phyloP scores from a whole-genome alignment of 1,140 invertebrate genomes.

The Leptinotarsa defecta region DNA sequence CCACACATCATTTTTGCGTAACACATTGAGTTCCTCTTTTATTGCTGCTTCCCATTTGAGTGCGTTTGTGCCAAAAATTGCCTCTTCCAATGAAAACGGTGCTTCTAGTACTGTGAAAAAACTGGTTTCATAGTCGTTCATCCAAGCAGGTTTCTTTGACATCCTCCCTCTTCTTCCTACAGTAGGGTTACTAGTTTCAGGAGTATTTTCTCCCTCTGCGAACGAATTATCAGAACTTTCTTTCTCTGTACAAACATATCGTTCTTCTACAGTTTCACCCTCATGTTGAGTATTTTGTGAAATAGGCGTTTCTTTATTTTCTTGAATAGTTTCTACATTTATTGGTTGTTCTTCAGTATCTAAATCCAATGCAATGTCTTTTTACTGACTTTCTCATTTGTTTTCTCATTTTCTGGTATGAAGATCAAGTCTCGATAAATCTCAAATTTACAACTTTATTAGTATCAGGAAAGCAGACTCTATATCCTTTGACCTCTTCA shows the following conservation, averaged over 20 bases:
- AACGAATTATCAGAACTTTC: not conserved
- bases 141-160: not conserved
- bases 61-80: no score
- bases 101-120: not conserved
- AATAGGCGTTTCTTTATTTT: no score
- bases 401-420: constrained; percentile 4
- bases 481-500: constrained; percentile 18
- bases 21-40: constrained; percentile 19
- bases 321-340: not conserved
- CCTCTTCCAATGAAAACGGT: not conserved
- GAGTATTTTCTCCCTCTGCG: no score
- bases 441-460: not conserved
- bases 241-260: not conserved
- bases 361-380: not conserved
- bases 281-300: no score
- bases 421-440: not conserved
- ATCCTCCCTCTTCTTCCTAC: not conserved
- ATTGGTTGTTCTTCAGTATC: not conserved
- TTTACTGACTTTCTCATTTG: not conserved
- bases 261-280: no score
- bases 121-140: not conserved
- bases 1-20: constrained; percentile 33
- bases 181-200: no score
- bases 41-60: constrained; percentile 31
- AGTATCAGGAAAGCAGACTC: constrained; percentile 22